Base-by-base conservation (phyloP, 2,888 invertebrate genomes). In the Hirtodrosophila histrioides region DNA sequence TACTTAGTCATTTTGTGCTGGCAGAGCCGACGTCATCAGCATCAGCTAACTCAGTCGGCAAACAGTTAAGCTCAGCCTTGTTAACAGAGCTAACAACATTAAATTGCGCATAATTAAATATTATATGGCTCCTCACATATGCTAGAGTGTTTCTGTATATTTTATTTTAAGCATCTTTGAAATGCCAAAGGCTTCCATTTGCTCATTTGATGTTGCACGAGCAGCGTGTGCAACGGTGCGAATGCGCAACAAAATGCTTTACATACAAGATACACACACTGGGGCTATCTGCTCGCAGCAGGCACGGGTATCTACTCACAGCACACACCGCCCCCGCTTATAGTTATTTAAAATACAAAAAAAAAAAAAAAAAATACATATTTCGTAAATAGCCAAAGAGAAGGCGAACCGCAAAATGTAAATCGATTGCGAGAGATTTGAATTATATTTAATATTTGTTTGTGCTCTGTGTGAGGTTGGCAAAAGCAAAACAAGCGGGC, bases 171-270 rank as follows among this genome's bases (percentile, higher is more conserved):
- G 48, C 11, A 37, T 11, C 23, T 45, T 9, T 8, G 12, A 44
- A 45, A 43, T 51, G 56, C 11, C 46, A 71, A 66, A 44, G 23
- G 17, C 49, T 46, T 27, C 23, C 36, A 50, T 4, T 17, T 41
- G 44, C 53, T 64, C 36, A 17, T 51, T 56, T 36, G 24, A 58
- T 45, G 55, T 40, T 3, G 9, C 2, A 5, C 5, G 17, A 33
- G 55, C 50, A 45, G 40, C 36, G 65, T 75, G 75, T 70, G 62
- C 70, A 74, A 74, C 62, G 74, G 67, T 56, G 71, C 74, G 75
- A 23, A 74, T 75, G 62, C 71, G 75, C 56, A 74, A 75, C 58
- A 39, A 24, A 45, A 29, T 12, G 17, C 29, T 8, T 8, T 31
- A 7, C 31, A 5, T 27, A 27, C 27, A 6, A 27, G 7, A 33